A percentile compares a stretch with the other conserved stretches of the same genome.
These are phyloP conservation scores for Dicrurus megarhynchus DNA, from an alignment of 2,113 vertebrate genomes.

Conservation along the genomic window DNA sequence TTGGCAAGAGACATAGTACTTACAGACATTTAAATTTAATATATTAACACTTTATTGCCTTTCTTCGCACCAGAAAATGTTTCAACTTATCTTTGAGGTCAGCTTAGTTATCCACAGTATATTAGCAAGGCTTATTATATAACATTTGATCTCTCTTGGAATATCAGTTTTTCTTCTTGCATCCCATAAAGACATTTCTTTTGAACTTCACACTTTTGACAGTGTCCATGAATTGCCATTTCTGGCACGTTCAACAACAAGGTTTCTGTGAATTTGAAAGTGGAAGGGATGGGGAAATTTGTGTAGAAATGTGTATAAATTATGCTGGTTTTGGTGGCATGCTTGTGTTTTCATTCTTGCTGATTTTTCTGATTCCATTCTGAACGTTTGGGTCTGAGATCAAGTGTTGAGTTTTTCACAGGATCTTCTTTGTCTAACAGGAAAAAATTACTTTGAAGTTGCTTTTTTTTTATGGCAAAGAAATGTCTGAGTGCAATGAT, in stretches of 20 bases:
- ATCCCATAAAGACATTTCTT: background rate
- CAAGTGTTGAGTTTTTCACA: background rate
- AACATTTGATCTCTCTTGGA: background rate
- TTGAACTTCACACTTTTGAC: background rate
- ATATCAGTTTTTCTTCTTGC: background rate
- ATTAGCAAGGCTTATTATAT: background rate
- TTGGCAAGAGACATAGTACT: too few species aligned
- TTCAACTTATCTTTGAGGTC: background rate
- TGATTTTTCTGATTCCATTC: background rate
- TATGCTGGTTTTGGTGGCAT: background rate
- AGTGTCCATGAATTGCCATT: background rate
- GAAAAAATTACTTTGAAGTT: background rate
- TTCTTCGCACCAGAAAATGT: background rate
- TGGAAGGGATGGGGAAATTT: background rate
- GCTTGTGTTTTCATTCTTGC: background rate
- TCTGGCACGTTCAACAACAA: background rate
- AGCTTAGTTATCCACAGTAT: background rate
- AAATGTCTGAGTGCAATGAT: background rate
- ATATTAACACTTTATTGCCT: background rate
- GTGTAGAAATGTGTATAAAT: background rate
- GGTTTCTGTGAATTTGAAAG: background rate
- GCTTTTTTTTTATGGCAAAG: background rate
- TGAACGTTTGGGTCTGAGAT: background rate
- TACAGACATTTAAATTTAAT: background rate
- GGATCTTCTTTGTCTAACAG: background rate